Percentiles rank a stretch among this genome's conserved stretches.
phyloP scores from a whole-genome alignment of 2,797 vertebrate genomes.

The Gambelia wislizenii region DNA sequence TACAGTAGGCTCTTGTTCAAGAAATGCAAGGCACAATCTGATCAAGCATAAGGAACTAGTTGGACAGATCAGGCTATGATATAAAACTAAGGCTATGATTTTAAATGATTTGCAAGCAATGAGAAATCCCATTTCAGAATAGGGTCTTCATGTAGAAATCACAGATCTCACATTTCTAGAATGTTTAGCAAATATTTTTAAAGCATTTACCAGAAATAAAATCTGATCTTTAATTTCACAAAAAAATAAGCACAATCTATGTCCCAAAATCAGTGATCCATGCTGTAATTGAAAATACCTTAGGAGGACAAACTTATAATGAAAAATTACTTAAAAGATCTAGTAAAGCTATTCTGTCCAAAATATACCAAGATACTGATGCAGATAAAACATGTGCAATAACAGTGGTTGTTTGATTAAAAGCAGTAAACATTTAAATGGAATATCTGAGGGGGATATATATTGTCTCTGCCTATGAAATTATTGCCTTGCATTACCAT shows the following conservation, averaged over 20 bases:
- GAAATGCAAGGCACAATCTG: background rate
- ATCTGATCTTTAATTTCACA: background rate
- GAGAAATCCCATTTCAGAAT: background rate
- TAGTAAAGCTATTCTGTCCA: background rate
- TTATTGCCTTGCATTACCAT: background rate
- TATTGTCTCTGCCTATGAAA: background rate
- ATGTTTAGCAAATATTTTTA: background rate
- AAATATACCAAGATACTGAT: background rate
- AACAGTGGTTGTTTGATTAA: background rate
- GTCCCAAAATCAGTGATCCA: background rate
- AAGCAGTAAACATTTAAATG: background rate
- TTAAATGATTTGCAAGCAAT: background rate
- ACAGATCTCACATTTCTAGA: background rate
- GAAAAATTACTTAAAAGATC: background rate
- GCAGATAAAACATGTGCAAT: background rate
- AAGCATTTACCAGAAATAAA: too few species aligned
- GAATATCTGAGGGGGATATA: background rate
- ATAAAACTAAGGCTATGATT: background rate
- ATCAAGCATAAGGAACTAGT: background rate
- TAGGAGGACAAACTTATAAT: background rate
- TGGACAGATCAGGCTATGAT: background rate
- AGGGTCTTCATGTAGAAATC: background rate
- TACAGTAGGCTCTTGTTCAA: background rate
- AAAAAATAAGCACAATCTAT: background rate
- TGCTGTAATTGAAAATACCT: background rate